A percentile compares a stretch with the other conserved stretches of the same genome.
phyloP scores from a whole-genome alignment of 2,797 vertebrate genomes.

The Dermochelys coriacea region DNA sequence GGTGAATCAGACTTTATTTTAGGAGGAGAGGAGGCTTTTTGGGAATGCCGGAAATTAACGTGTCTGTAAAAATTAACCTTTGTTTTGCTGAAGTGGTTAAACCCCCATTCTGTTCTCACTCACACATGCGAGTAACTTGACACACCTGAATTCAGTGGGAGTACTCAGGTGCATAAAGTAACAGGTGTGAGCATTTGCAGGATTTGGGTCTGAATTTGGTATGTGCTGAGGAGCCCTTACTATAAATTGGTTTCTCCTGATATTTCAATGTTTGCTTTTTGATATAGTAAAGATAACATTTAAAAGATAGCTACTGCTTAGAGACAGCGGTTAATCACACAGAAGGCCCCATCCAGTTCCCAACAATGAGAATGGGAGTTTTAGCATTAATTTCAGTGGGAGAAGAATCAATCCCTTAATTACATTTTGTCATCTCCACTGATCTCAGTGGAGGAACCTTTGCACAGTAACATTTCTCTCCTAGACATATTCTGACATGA shows the following conservation, averaged over 20 bases:
- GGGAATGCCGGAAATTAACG: neutral
- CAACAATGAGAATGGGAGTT: constrained; percentile 46
- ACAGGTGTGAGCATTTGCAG: neutral
- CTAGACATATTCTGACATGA: neutral
- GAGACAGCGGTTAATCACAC: neutral
- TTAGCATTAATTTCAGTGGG: constrained; percentile 25
- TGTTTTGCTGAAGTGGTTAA: neutral
- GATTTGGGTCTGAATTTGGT: neutral
- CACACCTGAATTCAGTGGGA: neutral
- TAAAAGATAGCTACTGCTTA: neutral
- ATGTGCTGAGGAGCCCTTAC: neutral
- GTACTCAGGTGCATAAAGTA: neutral
- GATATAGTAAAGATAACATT: neutral
- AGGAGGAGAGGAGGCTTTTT: neutral
- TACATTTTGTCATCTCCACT: constrained; percentile 54
- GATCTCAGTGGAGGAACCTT: constrained; percentile 35
- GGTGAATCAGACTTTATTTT: neutral
- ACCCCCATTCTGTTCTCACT: neutral
- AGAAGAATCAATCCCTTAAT: constrained; percentile 54
- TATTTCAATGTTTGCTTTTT: neutral
- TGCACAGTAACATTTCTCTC: constrained; percentile 12
- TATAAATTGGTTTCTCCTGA: neutral
- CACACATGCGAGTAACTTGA: neutral
- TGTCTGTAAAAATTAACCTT: neutral
- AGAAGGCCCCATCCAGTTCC: neutral